phyloP scores from a whole-genome alignment of 2,888 invertebrate genomes.

The Limenitis camilla region DNA sequence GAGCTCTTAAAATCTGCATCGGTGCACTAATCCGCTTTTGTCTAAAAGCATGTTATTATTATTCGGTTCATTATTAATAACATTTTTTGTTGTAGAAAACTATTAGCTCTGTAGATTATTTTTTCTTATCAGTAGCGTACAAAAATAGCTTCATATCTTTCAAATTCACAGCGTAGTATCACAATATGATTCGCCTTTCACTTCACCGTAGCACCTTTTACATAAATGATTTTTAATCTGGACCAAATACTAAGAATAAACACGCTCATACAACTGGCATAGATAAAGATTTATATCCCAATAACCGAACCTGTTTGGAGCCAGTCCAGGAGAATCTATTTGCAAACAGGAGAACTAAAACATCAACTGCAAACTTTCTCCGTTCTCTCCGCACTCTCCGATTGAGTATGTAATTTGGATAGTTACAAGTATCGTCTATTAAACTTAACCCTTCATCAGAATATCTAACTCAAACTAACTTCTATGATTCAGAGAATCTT shows the following conservation, averaged over 20 bases:
- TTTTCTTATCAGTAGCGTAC: too few species aligned
- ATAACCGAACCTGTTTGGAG: conserved; percentile 45
- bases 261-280: conserved; percentile 9
- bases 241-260: neutral
- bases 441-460: conserved; percentile 3
- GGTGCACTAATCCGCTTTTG: too few species aligned
- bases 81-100: too few species aligned
- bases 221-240: conserved; percentile 2
- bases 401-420: conserved; percentile 2
- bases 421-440: neutral
- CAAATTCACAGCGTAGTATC: too few species aligned
- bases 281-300: conserved; percentile 52
- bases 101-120: too few species aligned
- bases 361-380: conserved; percentile 18
- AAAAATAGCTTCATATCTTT: too few species aligned
- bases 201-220: neutral
- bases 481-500: neutral
- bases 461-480: conserved; percentile 1
- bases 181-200: neutral
- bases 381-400: conserved; percentile 11
- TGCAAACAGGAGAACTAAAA: conserved; percentile 30
- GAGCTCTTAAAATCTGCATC: too few species aligned
- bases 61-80: too few species aligned
- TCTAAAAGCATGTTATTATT: too few species aligned
- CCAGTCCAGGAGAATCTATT: conserved; percentile 50